Percentiles rank a stretch among this genome's conserved stretches.
Conservation (phyloP, 2,888 invertebrate species). For the Ctenicera cuprea region DNA sequence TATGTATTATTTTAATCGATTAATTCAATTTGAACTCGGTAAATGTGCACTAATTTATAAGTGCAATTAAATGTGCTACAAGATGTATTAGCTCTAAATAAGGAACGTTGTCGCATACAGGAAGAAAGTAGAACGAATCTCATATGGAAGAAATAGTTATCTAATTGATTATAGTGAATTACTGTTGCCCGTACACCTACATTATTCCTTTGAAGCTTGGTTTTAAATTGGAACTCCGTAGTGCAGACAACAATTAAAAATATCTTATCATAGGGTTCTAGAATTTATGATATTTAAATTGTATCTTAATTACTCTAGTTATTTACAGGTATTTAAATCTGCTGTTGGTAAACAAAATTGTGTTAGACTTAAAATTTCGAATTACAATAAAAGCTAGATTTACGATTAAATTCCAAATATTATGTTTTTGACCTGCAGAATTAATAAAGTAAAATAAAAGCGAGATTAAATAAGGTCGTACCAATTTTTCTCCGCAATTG, state of each 20-base stretch:
- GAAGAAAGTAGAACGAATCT: conserved; percentile 29
- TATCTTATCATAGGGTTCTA: conserved; percentile 16
- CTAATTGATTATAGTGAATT: conserved; percentile 33
- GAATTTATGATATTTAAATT: not conserved
- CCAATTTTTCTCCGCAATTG: no score
- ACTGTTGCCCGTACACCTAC: conserved; percentile 19
- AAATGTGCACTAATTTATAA: not conserved
- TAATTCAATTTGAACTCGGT: no score
- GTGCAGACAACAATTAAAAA: conserved; percentile 5
- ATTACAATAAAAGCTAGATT: no score
- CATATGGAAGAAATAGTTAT: conserved; percentile 26
- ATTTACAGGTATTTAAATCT: not conserved
- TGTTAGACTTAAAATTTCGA: no score
- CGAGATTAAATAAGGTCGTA: no score
- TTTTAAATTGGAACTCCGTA: conserved; percentile 11
- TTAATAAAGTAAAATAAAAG: no score
- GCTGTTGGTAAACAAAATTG: no score
- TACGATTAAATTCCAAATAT: no score
- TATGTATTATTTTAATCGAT: no score
- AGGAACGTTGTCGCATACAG: conserved; percentile 8
- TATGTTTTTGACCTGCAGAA: no score
- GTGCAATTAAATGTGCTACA: conserved; percentile 7
- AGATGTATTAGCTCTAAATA: conserved; percentile 12
- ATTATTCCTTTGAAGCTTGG: not conserved
- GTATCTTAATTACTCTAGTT: not conserved